Conservation (phyloP, 2,888 invertebrate species). For the Drosophila nigricruria region DNA sequence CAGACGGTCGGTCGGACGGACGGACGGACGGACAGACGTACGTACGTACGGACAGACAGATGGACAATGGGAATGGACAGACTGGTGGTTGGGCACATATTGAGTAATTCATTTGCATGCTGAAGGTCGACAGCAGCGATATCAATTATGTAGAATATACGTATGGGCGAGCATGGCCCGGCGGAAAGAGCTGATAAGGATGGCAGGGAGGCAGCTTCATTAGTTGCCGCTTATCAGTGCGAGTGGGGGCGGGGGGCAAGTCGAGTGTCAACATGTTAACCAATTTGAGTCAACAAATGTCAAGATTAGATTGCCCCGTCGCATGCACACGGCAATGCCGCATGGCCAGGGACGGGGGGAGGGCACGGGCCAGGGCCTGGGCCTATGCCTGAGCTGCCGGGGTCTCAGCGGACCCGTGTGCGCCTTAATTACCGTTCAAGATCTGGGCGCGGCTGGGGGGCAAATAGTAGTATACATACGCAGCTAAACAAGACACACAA, state of each 20-base stretch:
- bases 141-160: conserved; percentile 59
- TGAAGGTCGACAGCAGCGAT: conserved; percentile 64
- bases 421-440: conserved; percentile 36
- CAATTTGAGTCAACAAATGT: conserved; percentile 79
- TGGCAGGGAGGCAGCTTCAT: conserved; percentile 38
- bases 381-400: background rate
- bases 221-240: conserved; percentile 45
- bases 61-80: background rate
- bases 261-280: conserved; percentile 78
- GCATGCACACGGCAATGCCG: conserved; percentile 39
- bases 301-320: conserved; percentile 65
- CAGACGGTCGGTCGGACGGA: background rate
- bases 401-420: conserved; percentile 17
- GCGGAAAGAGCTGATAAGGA: conserved; percentile 46
- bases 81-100: conserved; percentile 39
- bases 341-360: background rate
- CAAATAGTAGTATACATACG: conserved; percentile 14
- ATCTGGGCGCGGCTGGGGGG: conserved; percentile 8
- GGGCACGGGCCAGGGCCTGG: background rate
- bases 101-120: conserved; percentile 74
- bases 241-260: conserved; percentile 25
- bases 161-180: conserved; percentile 3
- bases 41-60: background rate
- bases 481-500: conserved; percentile 19
- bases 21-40: background rate